Conservation (phyloP, 2,797 vertebrate genomes). For the Dryobates pubescens region DNA sequence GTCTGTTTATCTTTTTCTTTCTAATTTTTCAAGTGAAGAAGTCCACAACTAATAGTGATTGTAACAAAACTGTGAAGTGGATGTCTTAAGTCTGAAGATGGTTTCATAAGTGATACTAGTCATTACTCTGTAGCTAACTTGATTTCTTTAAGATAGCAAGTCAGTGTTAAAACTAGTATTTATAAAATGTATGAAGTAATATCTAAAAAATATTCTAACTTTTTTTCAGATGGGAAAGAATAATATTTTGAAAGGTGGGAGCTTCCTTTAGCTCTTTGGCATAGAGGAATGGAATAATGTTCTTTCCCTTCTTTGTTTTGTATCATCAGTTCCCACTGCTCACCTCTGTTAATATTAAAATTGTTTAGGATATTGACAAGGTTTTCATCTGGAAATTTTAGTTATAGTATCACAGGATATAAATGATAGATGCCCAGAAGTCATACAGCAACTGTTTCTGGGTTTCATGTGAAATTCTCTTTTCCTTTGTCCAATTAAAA, state of each 20-base stretch:
- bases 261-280: background rate
- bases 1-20: rapidly evolving
- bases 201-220: background rate
- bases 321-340: background rate
- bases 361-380: background rate
- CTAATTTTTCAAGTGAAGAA: background rate
- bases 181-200: background rate
- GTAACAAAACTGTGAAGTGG: background rate
- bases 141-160: background rate
- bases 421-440: background rate
- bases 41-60: background rate
- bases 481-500: background rate
- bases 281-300: background rate
- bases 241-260: conserved; percentile 15
- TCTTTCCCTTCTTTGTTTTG: background rate
- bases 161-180: background rate
- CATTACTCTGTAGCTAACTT: background rate
- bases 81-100: background rate
- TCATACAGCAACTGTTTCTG: background rate
- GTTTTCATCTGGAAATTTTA: background rate
- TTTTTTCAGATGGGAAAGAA: conserved; percentile 27
- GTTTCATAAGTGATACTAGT: background rate
- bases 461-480: background rate
- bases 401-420: background rate
- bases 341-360: conserved; percentile 14